Conservation (phyloP, 2,113 vertebrate genomes). For the Crotalus helleri region DNA sequence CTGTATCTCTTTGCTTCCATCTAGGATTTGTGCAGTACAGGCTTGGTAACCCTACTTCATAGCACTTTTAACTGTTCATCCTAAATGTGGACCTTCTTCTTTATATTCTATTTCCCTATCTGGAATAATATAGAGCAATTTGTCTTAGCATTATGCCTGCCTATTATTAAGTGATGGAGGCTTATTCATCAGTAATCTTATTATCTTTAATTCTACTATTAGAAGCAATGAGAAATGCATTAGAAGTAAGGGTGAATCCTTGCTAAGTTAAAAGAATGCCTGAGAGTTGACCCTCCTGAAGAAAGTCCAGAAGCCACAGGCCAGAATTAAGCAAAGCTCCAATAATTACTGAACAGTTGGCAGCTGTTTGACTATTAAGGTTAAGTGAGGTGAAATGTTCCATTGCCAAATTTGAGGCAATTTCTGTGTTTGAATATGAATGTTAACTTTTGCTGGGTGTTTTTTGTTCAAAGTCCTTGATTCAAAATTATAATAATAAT, state of each 20-base stretch:
- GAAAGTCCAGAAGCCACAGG: neutral
- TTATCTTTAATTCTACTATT: constrained; percentile 13
- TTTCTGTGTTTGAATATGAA: neutral
- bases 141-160: neutral
- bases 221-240: neutral
- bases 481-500: too few relatives aligned
- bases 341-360: constrained; percentile 8
- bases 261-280: constrained; percentile 8
- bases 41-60: neutral
- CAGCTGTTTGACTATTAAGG: neutral
- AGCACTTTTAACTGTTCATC: neutral
- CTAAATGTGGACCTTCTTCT: neutral
- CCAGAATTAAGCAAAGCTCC: constrained; percentile 15
- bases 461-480: too few relatives aligned
- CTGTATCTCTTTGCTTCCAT: neutral
- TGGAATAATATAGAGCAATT: neutral
- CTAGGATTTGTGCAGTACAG: neutral
- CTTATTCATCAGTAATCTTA: constrained; percentile 10
- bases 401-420: neutral
- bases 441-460: neutral
- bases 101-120: neutral
- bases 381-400: constrained; percentile 21
- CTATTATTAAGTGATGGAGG: neutral
- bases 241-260: neutral
- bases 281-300: neutral